phyloP scores from a whole-genome alignment of 2,797 vertebrate genomes.

The Epinephelus malabaricus region DNA sequence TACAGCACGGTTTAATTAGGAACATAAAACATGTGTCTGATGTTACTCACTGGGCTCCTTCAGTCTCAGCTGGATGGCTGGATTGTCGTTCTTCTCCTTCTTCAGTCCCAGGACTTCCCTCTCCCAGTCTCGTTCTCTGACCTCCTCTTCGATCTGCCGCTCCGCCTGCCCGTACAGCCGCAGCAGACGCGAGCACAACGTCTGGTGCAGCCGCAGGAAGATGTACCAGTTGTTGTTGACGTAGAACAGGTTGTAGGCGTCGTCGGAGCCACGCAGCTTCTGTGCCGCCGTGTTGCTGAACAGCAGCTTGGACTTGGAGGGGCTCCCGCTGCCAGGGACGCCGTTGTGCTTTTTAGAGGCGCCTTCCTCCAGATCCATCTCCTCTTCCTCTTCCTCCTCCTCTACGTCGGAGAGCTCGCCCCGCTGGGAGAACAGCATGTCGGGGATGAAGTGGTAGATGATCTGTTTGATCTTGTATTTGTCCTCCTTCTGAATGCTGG shows the following conservation, averaged over 20 bases:
- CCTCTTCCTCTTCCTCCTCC: slow-evolving; percentile 93
- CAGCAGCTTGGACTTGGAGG: slow-evolving; percentile 95
- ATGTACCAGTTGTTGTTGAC: slow-evolving; percentile 99
- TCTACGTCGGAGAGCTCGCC: slow-evolving; percentile 97
- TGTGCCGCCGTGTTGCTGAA: slow-evolving; percentile 92
- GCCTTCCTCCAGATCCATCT: slow-evolving; percentile 82
- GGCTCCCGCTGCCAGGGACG: slow-evolving; percentile 80
- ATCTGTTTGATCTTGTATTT: slow-evolving; percentile 99
- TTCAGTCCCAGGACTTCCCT: slow-evolving; percentile 94
- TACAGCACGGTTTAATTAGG: background rate
- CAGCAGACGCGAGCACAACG: slow-evolving; percentile 94
- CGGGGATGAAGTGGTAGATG: slow-evolving; percentile 98
- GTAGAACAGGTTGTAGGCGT: slow-evolving; percentile 97
- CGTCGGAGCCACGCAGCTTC: slow-evolving; percentile 91
- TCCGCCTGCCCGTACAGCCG: slow-evolving; percentile 96
- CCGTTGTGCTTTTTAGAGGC: slow-evolving; percentile 96
- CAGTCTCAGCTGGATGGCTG: slow-evolving; percentile 95
- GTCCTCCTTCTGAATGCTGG: slow-evolving; percentile 98
- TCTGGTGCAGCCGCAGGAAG: slow-evolving; percentile 97
- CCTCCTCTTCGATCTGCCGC: slow-evolving; percentile 96
- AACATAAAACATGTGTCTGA: background rate
- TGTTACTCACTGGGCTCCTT: slow-evolving; percentile 96
- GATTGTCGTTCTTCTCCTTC: slow-evolving; percentile 95
- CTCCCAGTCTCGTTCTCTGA: slow-evolving; percentile 95
- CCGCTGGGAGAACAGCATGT: slow-evolving; percentile 96